Percentiles rank a stretch among this genome's conserved stretches.
phyloP scores from a whole-genome alignment of 2,113 vertebrate species.

The Pseudorhombus dupliciocellatus region DNA sequence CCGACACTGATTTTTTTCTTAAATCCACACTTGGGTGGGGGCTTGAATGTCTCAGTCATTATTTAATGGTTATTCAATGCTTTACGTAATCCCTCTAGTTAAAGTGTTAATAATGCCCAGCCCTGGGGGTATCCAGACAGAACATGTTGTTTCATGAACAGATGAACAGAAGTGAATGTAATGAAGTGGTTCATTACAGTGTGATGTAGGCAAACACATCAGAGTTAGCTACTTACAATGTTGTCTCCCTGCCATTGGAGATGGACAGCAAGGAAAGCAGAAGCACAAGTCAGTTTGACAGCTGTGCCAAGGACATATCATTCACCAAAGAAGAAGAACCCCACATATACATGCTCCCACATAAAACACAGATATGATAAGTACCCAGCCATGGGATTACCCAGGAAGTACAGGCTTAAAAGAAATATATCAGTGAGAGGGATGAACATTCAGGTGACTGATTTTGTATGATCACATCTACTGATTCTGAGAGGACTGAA shows the following conservation, averaged over 20 bases:
- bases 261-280: constrained; percentile 47
- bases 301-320: neutral
- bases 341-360: neutral
- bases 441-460: neutral
- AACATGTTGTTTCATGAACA: neutral
- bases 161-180: accelerated
- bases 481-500: neutral
- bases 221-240: constrained; percentile 70
- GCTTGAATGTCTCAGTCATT: too few relatives aligned
- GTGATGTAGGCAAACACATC: neutral
- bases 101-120: neutral
- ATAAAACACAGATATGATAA: neutral
- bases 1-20: too few relatives aligned
- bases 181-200: neutral
- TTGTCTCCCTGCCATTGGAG: constrained; percentile 66
- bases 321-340: neutral
- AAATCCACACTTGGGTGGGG: too few relatives aligned
- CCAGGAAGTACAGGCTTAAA: neutral
- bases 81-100: neutral
- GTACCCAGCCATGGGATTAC: neutral
- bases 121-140: too few relatives aligned
- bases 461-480: neutral
- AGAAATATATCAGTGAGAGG: neutral
- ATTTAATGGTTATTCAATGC: neutral
- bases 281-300: constrained; percentile 52